A percentile compares a stretch with the other conserved stretches of the same genome.
Evolutionary conservation across 2,113 vertebrate species (phyloP).

Genomic region (Ovis canadensis): DNA sequence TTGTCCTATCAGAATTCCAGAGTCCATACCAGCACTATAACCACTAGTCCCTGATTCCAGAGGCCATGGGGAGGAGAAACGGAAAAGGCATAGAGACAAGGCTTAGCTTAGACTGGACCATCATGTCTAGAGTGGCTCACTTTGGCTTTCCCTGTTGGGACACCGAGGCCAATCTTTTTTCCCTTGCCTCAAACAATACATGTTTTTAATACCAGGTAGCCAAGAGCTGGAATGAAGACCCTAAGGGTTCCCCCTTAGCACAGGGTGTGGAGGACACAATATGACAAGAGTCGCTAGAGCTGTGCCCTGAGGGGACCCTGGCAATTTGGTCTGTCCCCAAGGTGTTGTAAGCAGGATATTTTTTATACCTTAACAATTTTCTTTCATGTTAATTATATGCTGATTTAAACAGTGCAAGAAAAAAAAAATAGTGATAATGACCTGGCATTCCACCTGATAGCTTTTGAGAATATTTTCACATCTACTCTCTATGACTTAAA

Average conservation of each 20-base stretch:
- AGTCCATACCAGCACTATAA: background rate
- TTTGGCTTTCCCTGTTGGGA: background rate
- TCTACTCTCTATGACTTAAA: background rate
- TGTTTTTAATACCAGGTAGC: background rate
- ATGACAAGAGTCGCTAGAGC: background rate
- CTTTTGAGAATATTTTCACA: background rate
- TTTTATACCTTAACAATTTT: background rate
- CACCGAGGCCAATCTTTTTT: background rate
- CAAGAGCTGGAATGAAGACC: background rate
- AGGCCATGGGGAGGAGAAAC: background rate
- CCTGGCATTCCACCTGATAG: background rate
- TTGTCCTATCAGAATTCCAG: background rate
- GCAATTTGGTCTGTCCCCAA: background rate
- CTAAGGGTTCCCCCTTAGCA: background rate
- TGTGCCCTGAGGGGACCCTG: no score
- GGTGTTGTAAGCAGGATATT: background rate
- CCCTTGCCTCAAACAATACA: background rate
- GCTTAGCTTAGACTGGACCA: fast-evolving
- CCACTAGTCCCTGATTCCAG: background rate
- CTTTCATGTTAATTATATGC: background rate
- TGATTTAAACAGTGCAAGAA: background rate
- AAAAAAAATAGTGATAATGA: background rate
- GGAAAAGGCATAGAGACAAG: background rate
- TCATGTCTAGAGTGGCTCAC: background rate
- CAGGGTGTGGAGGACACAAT: background rate